Base-by-base conservation (phyloP, 2,888 invertebrate species). In the Synanthedon andrenaeformis region DNA sequence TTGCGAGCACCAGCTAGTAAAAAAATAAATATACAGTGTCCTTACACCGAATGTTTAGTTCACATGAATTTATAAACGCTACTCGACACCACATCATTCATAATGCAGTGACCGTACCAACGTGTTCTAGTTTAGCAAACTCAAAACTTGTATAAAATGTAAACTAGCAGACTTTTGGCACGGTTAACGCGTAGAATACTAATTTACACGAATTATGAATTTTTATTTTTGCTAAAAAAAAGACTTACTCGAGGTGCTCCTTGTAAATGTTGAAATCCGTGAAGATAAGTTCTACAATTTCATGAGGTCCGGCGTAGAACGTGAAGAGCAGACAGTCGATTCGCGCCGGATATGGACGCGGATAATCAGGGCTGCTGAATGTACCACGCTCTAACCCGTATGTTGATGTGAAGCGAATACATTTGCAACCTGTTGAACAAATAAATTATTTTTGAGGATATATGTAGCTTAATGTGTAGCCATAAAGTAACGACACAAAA, bases 341-440 rank as follows among this genome's bases (percentile, higher is more conserved):
- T 66, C 91, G 90, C 55, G 90, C 76, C 6, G 92, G 92, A 81
- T 95, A 95, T 55, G 91, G 90, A 58, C 90, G 90, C 3, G 95
- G 95, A 80, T 92, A 95, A 83, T 95, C 93, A 14, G 96, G 96
- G 64, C 94, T 94, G 72, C 91, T 93, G 88, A 96, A 96, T 51
- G 90, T 91, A 59, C 95, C 96, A 62, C 91, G 91, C 72, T 92
- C 92, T 79, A 92, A 93, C 65, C 93, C 92, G 74, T 92, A 93
- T 58, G 93, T 92, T 62, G 92, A 93, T 67, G 94, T 93, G 87
- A 92, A 96, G 58, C 92, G 91, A 64, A 95, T 88, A 79, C 96
- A 96, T 69, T 93, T 90, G 80, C 96, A 96, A 81, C 94, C 95
- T 96, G 90, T 3, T 12, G 50, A 57, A 10, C 8, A 35, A 35